These are phyloP conservation scores for Myotis davidii DNA, from an alignment of 2,113 vertebrate genomes.

Conservation along the genomic window DNA sequence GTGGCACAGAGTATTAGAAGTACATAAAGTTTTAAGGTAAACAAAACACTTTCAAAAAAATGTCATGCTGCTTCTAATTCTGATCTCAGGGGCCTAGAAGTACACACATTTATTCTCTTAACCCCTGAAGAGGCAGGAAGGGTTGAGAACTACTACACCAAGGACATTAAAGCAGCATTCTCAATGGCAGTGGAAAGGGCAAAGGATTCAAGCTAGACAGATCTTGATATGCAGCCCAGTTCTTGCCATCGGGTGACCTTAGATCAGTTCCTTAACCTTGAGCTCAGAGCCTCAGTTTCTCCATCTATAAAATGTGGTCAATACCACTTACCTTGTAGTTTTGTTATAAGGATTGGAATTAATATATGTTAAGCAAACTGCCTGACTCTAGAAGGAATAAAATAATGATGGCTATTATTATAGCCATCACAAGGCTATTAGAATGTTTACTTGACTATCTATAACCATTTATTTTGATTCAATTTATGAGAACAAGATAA, in stretches of 20 bases:
- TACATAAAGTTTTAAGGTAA: conserved; percentile 19
- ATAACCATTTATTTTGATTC: conserved; percentile 11
- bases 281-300: not conserved
- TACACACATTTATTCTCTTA: not conserved
- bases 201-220: not conserved
- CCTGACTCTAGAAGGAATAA: not conserved
- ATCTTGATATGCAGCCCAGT: not conserved
- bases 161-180: not conserved
- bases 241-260: not conserved
- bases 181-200: not conserved
- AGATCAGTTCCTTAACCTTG: not conserved
- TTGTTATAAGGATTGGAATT: not conserved
- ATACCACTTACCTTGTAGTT: not conserved
- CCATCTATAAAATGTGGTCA: not conserved
- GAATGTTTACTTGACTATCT: not conserved
- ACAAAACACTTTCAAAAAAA: conserved; percentile 14
- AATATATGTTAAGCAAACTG: not conserved
- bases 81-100: not conserved
- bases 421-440: not conserved
- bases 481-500: conserved; percentile 29
- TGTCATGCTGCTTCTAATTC: not conserved
- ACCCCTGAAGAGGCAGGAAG: not conserved
- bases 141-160: not conserved
- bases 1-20: not conserved
- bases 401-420: not conserved